These are phyloP conservation scores for Myotis brandtii DNA, from an alignment of 2,113 vertebrate genomes.

Conservation along the genomic window DNA sequence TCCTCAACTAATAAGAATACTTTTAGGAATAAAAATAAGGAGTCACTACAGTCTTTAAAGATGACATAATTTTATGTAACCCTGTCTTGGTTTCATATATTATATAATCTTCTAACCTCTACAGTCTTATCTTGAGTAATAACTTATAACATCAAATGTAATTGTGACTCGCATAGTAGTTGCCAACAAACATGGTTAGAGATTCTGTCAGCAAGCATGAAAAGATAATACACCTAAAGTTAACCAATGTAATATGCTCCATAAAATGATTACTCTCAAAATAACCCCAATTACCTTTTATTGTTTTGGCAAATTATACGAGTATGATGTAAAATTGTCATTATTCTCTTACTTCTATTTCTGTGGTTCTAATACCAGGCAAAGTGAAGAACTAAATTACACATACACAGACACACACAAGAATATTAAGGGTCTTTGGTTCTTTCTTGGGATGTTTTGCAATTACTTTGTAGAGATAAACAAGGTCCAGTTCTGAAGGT, in stretches of 20 bases:
- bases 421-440: background rate
- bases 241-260: background rate
- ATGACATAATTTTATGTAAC: background rate
- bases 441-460: conserved; percentile 22
- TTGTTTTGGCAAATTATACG: background rate
- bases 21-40: background rate
- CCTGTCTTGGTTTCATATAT: background rate
- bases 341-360: background rate
- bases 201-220: background rate
- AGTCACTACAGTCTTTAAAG: background rate
- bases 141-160: background rate
- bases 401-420: background rate
- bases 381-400: background rate
- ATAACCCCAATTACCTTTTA: background rate
- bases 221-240: background rate
- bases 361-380: background rate
- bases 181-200: background rate
- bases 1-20: background rate
- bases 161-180: background rate
- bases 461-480: background rate
- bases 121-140: background rate
- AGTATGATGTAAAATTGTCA: background rate
- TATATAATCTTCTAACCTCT: background rate
- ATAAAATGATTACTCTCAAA: conserved; percentile 6
- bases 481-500: background rate